Base-by-base conservation (phyloP, 2,888 invertebrate genomes). In the Drosophila longiperda region DNA sequence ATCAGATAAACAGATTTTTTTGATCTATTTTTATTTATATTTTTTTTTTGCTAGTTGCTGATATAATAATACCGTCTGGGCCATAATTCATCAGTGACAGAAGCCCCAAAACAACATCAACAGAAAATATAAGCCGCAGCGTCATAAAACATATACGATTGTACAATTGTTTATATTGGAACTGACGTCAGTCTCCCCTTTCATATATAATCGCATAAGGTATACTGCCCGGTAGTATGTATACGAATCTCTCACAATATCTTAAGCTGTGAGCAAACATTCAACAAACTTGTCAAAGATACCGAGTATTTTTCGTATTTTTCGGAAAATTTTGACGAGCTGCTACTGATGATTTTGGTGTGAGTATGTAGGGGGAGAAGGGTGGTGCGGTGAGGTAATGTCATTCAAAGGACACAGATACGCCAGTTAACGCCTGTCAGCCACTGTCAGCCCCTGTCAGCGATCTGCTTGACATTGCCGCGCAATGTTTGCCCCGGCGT, bases 61-160 rank as follows among this genome's bases (percentile, higher is more conserved):
- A 70, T 73, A 79, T 65, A 73, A 62, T 62, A 62, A 23, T n/a
- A 62, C 33, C 15, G 67, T 58, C 69, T 61, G 45, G 75, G 67
- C 66, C 84, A 87, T 84, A 84, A 84, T 68, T 87, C 73, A 75
- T 68, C 79, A 73, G 83, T 86, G 83, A 82, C 83, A 83, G 71
- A 73, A 73, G 77, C 66, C 81, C 75, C 73, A 83, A 73, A 78
- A 74, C 67, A 78, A 74, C 77, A 78, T 78, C 70, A 70, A 78
- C 75, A 77, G 29, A 23, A 71, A 68, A 61, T 75, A 69, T 78
- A 79, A 79, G 75, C 78, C 69, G 75, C 78, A 78, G 66, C 63
- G 36, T 70, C 79, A 79, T 79, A 79, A 79, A 82, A 77, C 79
- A 79, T 77, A 75, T 74, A 79, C 74, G 75, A 73, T 55, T 55